phyloP scores from a whole-genome alignment of 2,797 vertebrate genomes.

The Sebastes matsubarae region DNA sequence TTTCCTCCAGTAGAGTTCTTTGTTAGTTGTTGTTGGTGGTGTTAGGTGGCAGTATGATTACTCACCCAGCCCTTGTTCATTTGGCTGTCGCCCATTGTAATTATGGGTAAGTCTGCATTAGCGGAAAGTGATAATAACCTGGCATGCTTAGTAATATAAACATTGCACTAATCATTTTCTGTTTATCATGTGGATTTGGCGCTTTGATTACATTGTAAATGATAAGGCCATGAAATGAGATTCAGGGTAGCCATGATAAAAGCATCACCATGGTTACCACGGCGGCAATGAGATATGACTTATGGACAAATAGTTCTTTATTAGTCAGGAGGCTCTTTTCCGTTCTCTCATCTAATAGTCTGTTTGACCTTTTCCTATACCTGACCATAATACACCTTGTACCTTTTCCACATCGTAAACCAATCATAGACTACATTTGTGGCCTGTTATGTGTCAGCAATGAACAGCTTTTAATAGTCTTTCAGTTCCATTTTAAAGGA shows the following conservation, averaged over 20 bases:
- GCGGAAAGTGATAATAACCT: slow-evolving; percentile 10
- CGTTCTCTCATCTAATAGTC: neutral
- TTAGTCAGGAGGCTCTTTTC: neutral
- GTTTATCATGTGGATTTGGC: neutral
- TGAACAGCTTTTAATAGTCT: neutral
- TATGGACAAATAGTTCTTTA: neutral
- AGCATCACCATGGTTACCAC: neutral
- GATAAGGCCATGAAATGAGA: neutral
- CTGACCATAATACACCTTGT: neutral
- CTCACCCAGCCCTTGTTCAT: neutral
- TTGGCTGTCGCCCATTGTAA: slow-evolving; percentile 7
- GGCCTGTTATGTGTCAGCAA: neutral
- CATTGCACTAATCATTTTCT: neutral
- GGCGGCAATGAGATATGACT: neutral
- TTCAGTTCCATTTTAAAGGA: neutral
- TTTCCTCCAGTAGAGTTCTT: neutral
- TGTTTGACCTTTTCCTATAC: neutral
- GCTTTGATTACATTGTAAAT: neutral
- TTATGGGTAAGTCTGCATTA: slow-evolving; percentile 25
- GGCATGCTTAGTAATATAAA: neutral
- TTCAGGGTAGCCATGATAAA: neutral
- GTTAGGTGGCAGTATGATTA: neutral
- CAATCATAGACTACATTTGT: neutral
- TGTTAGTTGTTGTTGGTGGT: slow-evolving; percentile 12
- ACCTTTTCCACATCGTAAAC: neutral